phyloP scores from a whole-genome alignment of 2,113 vertebrate species.

The Micronycteris hirsuta region DNA sequence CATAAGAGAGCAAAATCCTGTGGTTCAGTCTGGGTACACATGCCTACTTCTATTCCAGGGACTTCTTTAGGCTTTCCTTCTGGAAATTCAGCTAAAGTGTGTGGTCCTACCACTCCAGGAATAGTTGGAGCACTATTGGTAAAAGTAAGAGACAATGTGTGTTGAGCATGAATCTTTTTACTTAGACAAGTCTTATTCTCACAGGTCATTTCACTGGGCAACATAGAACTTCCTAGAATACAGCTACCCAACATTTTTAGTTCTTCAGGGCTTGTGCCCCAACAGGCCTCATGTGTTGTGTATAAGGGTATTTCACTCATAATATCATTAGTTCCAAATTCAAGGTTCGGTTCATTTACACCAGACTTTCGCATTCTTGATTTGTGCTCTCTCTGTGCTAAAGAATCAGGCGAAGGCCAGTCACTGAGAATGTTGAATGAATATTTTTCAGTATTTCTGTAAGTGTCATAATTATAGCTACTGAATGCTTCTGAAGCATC shows the following conservation, averaged over 20 bases:
- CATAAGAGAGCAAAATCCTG: slow-evolving; percentile 92
- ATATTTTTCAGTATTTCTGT: slow-evolving; percentile 58
- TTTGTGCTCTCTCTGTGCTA: slow-evolving; percentile 75
- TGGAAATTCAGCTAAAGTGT: not conserved
- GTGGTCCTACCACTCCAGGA: slow-evolving; percentile 45
- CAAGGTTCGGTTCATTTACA: slow-evolving; percentile 30
- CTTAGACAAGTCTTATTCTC: slow-evolving; percentile 77
- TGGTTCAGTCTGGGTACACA: slow-evolving; percentile 88
- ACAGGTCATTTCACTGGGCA: slow-evolving; percentile 30
- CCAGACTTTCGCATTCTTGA: slow-evolving; percentile 61
- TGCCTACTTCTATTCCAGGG: slow-evolving; percentile 32
- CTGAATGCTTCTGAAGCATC: not conserved
- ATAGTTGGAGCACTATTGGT: slow-evolving; percentile 75
- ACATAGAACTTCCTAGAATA: not conserved
- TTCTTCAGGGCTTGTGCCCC: slow-evolving; percentile 52
- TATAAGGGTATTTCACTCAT: slow-evolving; percentile 46
- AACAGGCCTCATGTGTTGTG: slow-evolving; percentile 29
- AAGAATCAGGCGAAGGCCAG: slow-evolving; percentile 78
- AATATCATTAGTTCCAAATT: slow-evolving; percentile 58
- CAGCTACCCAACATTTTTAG: slow-evolving; percentile 10
- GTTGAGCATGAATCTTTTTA: slow-evolving; percentile 78
- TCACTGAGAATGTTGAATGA: slow-evolving; percentile 79
- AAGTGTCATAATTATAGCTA: slow-evolving; percentile 27
- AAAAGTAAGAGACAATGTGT: slow-evolving; percentile 82
- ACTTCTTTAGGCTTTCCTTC: slow-evolving; percentile 31